Conservation (phyloP, 2,113 vertebrate species). For the Gracilinanus agilis region DNA sequence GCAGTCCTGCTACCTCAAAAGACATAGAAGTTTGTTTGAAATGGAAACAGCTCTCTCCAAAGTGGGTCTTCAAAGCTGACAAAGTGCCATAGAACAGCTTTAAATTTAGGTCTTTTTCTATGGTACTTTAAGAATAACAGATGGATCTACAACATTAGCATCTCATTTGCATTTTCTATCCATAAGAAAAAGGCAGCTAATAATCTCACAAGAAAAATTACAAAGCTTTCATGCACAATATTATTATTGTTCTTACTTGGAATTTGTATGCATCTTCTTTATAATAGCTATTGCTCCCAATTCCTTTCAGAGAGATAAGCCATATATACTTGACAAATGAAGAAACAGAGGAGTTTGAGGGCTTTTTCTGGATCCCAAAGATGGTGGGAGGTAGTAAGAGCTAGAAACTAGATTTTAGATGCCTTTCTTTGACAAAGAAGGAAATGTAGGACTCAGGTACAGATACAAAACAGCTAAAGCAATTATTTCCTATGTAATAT, state of each 20-base stretch:
- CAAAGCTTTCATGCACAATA: slow-evolving; percentile 61
- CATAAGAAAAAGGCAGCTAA: slow-evolving; percentile 55
- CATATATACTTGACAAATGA: slow-evolving; percentile 28
- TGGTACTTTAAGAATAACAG: slow-evolving; percentile 66
- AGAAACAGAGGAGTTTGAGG: not conserved
- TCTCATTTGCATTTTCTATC: slow-evolving; percentile 74
- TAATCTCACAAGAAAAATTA: slow-evolving; percentile 69
- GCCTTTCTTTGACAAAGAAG: not conserved
- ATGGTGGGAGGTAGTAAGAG: not conserved
- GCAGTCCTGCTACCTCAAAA: not conserved
- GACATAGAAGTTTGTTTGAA: slow-evolving; percentile 28
- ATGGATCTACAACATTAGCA: slow-evolving; percentile 76
- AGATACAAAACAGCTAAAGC: not conserved
- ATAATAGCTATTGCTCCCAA: slow-evolving; percentile 9
- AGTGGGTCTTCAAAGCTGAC: slow-evolving; percentile 49
- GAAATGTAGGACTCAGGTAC: not conserved
- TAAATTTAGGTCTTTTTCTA: slow-evolving; percentile 3
- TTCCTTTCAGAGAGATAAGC: slow-evolving; percentile 23
- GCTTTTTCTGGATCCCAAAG: not conserved
- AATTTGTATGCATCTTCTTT: slow-evolving; percentile 55
- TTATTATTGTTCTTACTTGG: slow-evolving; percentile 72
- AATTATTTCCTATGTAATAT: not conserved
- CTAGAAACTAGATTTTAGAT: not conserved
- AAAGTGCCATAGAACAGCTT: slow-evolving; percentile 40
- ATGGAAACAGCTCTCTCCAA: slow-evolving; percentile 43